Base-by-base conservation (phyloP, 92 coral and sea anemone genomes). In the Plumapathes pennacea region DNA sequence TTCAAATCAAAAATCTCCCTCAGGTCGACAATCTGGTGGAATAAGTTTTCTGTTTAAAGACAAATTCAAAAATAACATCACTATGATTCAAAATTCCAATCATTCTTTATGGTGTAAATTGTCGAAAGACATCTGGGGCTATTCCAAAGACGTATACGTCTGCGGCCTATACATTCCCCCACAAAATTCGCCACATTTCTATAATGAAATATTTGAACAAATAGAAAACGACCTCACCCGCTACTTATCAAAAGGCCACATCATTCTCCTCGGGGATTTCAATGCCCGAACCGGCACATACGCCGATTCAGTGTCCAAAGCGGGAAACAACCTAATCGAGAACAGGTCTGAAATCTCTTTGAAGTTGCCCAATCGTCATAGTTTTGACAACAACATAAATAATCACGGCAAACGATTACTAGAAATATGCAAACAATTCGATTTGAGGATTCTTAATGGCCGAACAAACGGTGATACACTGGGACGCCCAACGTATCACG, bases 361-460 rank as follows among this genome's bases (percentile, higher is more conserved):
- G 21, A 43, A 43, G 17, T 32, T 41, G 15, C 20, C 40, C 13
- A 22, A 20, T 41, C 32, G 82, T 22, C 42, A 74, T 30, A 74
- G 60, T 45, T 65, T 63, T 44, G 76, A 74, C 31, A 29, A 44
- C 8, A 26, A 7, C 25, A 23, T 78, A 37, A 70, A 77, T 33
- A 33, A 29, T 36, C 78, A 77, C 42, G 84, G 78, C 12, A 68
- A 69, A 68, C 67, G 64, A 24, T 43, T 77, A 27, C 38, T 69
- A 31, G 76, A 76, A 36, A 54, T 76, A 56, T 67, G 69, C 29
- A 77, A 69, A 69, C 13, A 12, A 23, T 50, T 57, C 27, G 78
- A 77, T 62, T 61, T 68, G 14, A 61, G 83, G 25, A 76, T 76
- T 23, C 41, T 76, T 25, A 76, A 76, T 47, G 83, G 83, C 31